Evolutionary conservation across 2,113 vertebrate genomes (phyloP).

Genomic region (Zootoca vivipara): DNA sequence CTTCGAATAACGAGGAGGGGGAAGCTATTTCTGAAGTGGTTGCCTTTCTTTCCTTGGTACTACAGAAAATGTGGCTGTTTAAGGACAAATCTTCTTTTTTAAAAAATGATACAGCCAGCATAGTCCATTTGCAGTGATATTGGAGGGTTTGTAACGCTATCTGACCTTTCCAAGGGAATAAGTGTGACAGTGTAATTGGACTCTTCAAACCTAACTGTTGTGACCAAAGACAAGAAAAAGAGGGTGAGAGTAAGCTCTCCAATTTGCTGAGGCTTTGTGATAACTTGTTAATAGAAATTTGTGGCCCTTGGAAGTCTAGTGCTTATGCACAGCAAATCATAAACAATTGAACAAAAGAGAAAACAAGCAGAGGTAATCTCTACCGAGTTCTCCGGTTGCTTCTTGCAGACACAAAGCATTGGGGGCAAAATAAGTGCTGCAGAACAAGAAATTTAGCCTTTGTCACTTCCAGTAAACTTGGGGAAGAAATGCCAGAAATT

Average conservation of each 20-base stretch:
- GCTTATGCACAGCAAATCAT: not conserved
- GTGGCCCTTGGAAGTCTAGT: not conserved
- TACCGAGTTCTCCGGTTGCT: not conserved
- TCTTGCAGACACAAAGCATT: slow-evolving; percentile 12
- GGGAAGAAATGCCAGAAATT: not conserved
- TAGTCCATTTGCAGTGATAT: not conserved
- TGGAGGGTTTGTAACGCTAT: not conserved
- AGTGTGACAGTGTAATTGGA: slow-evolving; percentile 1
- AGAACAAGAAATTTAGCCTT: not conserved
- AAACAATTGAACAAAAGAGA: not conserved
- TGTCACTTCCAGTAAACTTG: not conserved
- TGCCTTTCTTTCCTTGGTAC: slow-evolving; percentile 36
- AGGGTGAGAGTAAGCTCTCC: not conserved
- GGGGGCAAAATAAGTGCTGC: not conserved
- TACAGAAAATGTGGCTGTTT: not conserved
- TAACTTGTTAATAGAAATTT: slow-evolving; percentile 36
- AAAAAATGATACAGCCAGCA: not conserved
- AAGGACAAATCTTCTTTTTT: not conserved
- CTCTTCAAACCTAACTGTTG: slow-evolving; percentile 32
- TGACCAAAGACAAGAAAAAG: not conserved
- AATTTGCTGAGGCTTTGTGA: not conserved
- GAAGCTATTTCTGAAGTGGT: slow-evolving; percentile 10
- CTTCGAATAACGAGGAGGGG: not conserved
- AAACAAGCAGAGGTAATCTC: not conserved
- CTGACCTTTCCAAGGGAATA: slow-evolving; percentile 5